These are phyloP conservation scores for Pygathrix nemaeus DNA, from an alignment of 2,113 vertebrate genomes.

Conservation along the genomic window DNA sequence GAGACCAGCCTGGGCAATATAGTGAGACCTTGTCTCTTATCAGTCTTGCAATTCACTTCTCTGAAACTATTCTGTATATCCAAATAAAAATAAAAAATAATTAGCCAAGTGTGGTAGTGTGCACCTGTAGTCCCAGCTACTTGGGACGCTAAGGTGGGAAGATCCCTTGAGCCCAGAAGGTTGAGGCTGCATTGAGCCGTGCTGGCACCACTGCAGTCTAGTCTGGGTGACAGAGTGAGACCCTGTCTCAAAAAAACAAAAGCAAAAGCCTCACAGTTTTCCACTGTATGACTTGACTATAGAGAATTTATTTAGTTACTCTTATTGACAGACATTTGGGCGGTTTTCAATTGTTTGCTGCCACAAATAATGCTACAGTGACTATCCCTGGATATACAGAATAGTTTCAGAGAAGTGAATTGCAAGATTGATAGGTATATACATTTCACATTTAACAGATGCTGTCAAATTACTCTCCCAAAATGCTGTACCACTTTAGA, in stretches of 20 bases:
- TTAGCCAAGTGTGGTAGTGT: not conserved
- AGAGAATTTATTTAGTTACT: not conserved
- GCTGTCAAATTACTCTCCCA: not conserved
- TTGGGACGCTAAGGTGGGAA: not conserved
- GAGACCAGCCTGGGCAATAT: not conserved
- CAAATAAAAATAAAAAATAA: not conserved
- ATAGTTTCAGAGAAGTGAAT: not conserved
- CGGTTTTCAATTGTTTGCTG: slow-evolving; percentile 30
- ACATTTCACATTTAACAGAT: slow-evolving; percentile 6
- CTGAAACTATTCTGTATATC: no score
- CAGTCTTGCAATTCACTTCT: no score
- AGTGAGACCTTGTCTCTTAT: not conserved
- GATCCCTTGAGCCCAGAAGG: not conserved
- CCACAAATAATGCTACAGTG: not conserved
- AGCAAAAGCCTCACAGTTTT: not conserved
- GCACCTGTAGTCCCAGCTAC: not conserved
- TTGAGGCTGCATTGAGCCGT: not conserved
- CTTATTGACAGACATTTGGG: not conserved
- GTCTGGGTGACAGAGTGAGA: not conserved
- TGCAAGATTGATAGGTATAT: not conserved
- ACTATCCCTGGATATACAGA: not conserved
- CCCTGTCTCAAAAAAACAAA: not conserved
- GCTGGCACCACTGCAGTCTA: not conserved
- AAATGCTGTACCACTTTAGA: not conserved
- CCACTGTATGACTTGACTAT: not conserved